Evolutionary conservation across 2,888 invertebrate species (phyloP).

Genomic region (Mesorhabditis belari): DNA sequence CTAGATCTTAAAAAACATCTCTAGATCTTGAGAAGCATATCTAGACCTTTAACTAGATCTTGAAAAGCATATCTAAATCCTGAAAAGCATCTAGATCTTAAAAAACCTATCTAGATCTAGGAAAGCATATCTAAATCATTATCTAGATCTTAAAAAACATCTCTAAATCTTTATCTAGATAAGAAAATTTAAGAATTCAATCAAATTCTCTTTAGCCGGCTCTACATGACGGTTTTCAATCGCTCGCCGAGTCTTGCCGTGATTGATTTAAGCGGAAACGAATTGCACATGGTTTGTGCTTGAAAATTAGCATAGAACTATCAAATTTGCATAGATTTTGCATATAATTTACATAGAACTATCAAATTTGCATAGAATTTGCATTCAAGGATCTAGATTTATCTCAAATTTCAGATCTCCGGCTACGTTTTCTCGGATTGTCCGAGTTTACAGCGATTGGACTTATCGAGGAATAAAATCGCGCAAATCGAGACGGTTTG

Average conservation of each 20-base stretch:
- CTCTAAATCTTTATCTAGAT: too few relatives aligned
- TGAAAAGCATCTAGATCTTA: too few relatives aligned
- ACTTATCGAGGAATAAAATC: conserved; percentile 35
- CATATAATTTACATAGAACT: background rate
- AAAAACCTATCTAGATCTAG: too few relatives aligned
- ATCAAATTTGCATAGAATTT: background rate
- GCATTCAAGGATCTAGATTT: background rate
- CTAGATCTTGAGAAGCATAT: too few relatives aligned
- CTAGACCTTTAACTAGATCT: too few relatives aligned
- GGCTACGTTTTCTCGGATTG: conserved; percentile 44
- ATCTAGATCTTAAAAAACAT: too few relatives aligned
- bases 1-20: too few relatives aligned
- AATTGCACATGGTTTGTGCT: conserved; percentile 23
- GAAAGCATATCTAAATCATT: too few relatives aligned
- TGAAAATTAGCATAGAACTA: background rate
- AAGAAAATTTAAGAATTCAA: too few relatives aligned
- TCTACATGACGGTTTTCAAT: conserved; percentile 39
- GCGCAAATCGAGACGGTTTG: conserved; percentile 6
- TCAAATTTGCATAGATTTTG: background rate
- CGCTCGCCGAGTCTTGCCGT: conserved; percentile 32
- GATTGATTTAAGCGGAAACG: conserved; percentile 35
- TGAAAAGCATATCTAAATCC: too few relatives aligned
- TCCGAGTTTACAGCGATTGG: conserved; percentile 27
- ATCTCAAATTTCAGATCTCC: conserved; percentile 23
- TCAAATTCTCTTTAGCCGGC: conserved; percentile 17